Conservation (phyloP, 2,888 invertebrate genomes). For the Drosophila neutralis region DNA sequence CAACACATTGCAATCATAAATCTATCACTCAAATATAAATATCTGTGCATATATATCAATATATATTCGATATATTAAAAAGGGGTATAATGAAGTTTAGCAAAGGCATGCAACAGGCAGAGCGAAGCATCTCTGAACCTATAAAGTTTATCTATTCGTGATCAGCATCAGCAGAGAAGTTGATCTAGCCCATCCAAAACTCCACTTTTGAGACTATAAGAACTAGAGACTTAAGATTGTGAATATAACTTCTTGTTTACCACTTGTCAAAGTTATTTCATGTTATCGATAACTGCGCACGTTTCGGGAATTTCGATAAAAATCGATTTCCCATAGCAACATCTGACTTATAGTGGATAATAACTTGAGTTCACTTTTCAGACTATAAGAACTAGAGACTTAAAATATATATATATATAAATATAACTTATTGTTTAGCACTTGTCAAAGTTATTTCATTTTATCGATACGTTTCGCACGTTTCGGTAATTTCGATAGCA, state of each 20-base stretch:
- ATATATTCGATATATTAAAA: background rate
- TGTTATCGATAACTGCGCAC: rapidly evolving
- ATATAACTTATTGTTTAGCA: background rate
- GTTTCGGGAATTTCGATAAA: background rate
- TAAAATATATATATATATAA: background rate
- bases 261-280: background rate
- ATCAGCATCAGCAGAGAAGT: background rate
- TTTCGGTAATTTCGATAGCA: background rate
- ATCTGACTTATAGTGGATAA: background rate
- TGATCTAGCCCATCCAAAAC: too few relatives aligned
- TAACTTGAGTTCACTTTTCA: too few relatives aligned
- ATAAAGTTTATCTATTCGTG: background rate
- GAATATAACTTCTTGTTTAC: background rate
- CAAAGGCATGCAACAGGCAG: background rate
- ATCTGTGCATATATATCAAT: background rate
- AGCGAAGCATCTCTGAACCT: background rate
- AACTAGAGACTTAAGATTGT: background rate
- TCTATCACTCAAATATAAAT: constrained; percentile 15
- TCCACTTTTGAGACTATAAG: too few relatives aligned
- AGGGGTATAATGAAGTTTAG: background rate
- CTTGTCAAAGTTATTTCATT: background rate
- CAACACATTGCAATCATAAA: constrained; percentile 31
- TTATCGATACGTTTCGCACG: rapidly evolving
- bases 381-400: too few relatives aligned
- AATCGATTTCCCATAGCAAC: background rate